Conservation (phyloP, 2,113 vertebrate species). For the Gopherus evgoodei region DNA sequence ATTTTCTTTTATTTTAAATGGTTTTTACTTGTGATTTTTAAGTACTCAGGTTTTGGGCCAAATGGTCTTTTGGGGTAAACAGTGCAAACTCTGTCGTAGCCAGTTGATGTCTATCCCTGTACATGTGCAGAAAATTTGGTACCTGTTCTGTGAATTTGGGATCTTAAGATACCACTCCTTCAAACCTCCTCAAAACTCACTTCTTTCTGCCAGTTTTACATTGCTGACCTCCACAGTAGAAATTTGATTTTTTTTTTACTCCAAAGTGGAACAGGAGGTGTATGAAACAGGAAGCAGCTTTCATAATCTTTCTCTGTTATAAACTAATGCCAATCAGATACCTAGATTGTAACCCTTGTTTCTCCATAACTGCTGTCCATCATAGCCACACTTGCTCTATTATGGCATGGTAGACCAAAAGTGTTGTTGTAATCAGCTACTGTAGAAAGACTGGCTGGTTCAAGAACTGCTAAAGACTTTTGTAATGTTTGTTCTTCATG, state of each 20-base stretch:
- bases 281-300: too few relatives aligned
- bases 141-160: too few relatives aligned
- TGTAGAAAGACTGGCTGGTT: background rate
- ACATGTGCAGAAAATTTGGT: background rate
- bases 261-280: too few relatives aligned
- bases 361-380: background rate
- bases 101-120: background rate
- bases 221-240: too few relatives aligned
- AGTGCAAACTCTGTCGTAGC: background rate
- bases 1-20: background rate
- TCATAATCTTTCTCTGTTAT: too few relatives aligned
- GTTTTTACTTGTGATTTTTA: background rate
- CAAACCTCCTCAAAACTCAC: background rate
- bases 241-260: too few relatives aligned
- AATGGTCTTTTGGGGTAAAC: background rate
- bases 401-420: background rate
- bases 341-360: background rate
- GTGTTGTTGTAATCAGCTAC: accelerated
- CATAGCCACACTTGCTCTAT: background rate
- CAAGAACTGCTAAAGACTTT: background rate
- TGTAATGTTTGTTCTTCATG: background rate
- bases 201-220: too few relatives aligned
- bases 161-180: too few relatives aligned
- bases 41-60: background rate
- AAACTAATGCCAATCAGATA: too few relatives aligned